These are phyloP conservation scores for Marronus borbonicus DNA, from an alignment of 2,888 invertebrate species.

Conservation along the genomic window DNA sequence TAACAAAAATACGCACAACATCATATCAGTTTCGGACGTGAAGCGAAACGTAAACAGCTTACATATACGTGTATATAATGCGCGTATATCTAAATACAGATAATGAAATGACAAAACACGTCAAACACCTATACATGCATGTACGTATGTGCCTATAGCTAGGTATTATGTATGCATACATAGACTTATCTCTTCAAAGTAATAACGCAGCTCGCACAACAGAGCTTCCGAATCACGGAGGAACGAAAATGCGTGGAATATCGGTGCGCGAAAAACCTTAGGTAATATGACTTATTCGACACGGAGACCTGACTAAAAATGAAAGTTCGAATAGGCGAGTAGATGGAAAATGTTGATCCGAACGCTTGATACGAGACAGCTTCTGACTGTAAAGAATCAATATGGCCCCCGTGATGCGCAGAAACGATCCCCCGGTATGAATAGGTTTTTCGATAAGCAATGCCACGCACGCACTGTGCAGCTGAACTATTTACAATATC, in stretches of 20 bases:
- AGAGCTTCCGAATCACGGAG: no score
- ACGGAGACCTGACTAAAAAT: not conserved
- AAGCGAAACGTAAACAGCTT: not conserved
- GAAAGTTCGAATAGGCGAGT: constrained; percentile 6
- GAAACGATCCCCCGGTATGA: constrained; percentile 1
- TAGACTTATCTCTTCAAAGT: no score
- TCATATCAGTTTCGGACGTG: constrained; percentile 1
- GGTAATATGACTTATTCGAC: no score
- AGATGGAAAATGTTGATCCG: constrained; percentile 33
- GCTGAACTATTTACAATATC: constrained; percentile 17
- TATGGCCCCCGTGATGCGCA: constrained; percentile 41
- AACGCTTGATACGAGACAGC: constrained; percentile 11
- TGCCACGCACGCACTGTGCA: constrained; percentile 6
- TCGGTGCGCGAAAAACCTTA: not conserved
- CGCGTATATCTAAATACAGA: no score
- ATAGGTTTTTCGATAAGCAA: constrained; percentile 12
- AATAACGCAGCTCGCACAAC: no score
- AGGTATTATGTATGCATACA: no score
- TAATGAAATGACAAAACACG: no score
- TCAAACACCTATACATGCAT: no score
- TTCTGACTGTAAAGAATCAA: constrained; percentile 35
- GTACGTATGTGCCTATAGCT: no score
- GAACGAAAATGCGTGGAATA: not conserved
- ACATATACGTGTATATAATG: not conserved
- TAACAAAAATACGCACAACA: not conserved